Base-by-base conservation (phyloP, 2,888 invertebrate genomes). In the Mylabris sibirica region DNA sequence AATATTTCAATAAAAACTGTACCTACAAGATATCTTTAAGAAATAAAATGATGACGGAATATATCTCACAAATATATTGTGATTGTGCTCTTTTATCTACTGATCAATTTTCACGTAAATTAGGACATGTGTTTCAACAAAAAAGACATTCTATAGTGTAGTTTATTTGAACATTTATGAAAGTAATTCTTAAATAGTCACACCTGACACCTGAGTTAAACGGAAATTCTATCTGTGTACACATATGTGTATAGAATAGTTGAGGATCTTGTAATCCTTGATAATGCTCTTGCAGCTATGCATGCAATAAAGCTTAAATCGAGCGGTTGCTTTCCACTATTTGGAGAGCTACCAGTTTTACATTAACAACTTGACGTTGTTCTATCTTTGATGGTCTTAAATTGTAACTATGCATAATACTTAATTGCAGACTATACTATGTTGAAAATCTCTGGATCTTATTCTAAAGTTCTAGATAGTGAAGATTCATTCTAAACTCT, bases 301-400 rank as follows among this genome's bases (percentile, higher is more conserved):
- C 79, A 78, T 77, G 77, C 78, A 80, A 78, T 80, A 79, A 80
- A 81, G 80, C 78, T 80, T 80, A 78, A 30, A 74, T 49, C 49
- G 75, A 73, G 75, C 76, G 76, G 76, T 76, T 67, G 71, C 73
- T 68, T 73, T 44, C 30, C 44, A 72, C 69, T 72, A 71, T 49
- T 63, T 71, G 72, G 69, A 71, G 66, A 66, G 65, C 60, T 57
- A 57, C 64, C 63, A 30, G 30, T 30, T 30, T 30, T 30, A 35
- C 63, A 65, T 49, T 20, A 20, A 49, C 17, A 38, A 17, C 62
- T 72, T 65, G 60, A 64, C 57, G 69, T 67, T 66, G 68, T 35
- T 62, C n/a, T 69, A 74, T 71, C 75, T 74, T 74, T 74, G 73
- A 72, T 73, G 72, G 71, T 64, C 64, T 70, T 66, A 49, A 49